phyloP scores from a whole-genome alignment of 2,113 vertebrate species.

The Spea bombifrons region DNA sequence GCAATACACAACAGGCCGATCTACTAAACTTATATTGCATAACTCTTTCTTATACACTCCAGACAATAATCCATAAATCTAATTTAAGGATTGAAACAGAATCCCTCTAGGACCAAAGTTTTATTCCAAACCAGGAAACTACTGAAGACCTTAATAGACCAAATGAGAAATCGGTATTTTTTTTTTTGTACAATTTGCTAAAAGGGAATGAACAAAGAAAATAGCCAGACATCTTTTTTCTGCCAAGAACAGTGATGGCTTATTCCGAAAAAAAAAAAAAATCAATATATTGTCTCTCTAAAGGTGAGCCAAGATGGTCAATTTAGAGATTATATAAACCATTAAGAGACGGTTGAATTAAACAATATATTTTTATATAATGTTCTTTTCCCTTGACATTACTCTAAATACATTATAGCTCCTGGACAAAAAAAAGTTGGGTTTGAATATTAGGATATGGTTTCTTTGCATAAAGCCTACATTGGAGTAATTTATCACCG shows the following conservation, averaged over 20 bases:
- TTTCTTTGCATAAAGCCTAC: no score
- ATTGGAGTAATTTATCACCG: no score
- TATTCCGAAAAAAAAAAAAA: not conserved
- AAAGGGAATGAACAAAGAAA: not conserved
- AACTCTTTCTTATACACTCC: no score
- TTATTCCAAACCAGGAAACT: no score
- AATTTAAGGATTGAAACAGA: no score
- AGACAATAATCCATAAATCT: no score
- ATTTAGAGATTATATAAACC: conserved; percentile 8
- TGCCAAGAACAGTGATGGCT: not conserved
- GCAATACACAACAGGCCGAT: no score
- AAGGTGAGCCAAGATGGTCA: not conserved
- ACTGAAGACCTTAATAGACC: no score
- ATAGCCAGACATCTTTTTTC: not conserved
- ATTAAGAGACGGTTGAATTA: not conserved
- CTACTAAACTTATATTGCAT: no score
- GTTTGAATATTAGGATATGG: no score
- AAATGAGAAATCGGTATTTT: no score
- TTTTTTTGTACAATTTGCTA: not conserved
- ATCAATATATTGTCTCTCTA: conserved; percentile 7
- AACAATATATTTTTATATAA: not conserved
- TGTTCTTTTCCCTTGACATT: not conserved
- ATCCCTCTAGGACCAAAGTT: no score
- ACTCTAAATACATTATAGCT: not conserved
- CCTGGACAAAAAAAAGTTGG: not conserved